Evolutionary conservation across 2,113 vertebrate species (phyloP).

Genomic region (Sebastes schlegelii): DNA sequence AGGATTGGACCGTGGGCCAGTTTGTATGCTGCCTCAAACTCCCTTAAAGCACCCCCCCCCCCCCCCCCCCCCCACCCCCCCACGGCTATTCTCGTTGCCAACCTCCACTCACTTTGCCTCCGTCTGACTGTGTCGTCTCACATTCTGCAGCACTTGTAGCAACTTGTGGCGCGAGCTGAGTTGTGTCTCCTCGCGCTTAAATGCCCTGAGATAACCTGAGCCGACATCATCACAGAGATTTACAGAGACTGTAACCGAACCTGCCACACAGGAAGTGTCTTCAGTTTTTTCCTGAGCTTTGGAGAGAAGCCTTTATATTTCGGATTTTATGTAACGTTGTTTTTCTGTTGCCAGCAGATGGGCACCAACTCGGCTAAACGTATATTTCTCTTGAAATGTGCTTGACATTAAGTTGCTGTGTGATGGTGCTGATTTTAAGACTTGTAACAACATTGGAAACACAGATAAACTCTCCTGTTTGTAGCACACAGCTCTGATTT

Average conservation of each 20-base stretch:
- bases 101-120: slow-evolving; percentile 25
- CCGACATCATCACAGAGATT: slow-evolving; percentile 2
- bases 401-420: slow-evolving; percentile 27
- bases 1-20: slow-evolving; percentile 34
- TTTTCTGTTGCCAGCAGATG: slow-evolving; percentile 20
- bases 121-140: slow-evolving; percentile 42
- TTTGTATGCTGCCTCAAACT: slow-evolving; percentile 61
- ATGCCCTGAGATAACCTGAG: slow-evolving; percentile 33
- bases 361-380: slow-evolving; percentile 23
- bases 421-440: neutral
- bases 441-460: slow-evolving; percentile 15
- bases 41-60: neutral
- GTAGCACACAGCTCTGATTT: neutral
- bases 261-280: neutral
- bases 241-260: neutral
- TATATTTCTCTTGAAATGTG: slow-evolving; percentile 13
- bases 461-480: neutral
- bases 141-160: slow-evolving; percentile 70
- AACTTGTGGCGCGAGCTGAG: slow-evolving; percentile 39
- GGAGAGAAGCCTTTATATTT: slow-evolving; percentile 27
- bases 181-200: slow-evolving; percentile 21
- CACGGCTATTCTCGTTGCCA: slow-evolving; percentile 18
- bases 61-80: neutral
- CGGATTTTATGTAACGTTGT: neutral
- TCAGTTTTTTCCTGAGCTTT: neutral